These are phyloP conservation scores for Acronicta alni DNA, from an alignment of 2,888 invertebrate genomes.

Conservation along the genomic window DNA sequence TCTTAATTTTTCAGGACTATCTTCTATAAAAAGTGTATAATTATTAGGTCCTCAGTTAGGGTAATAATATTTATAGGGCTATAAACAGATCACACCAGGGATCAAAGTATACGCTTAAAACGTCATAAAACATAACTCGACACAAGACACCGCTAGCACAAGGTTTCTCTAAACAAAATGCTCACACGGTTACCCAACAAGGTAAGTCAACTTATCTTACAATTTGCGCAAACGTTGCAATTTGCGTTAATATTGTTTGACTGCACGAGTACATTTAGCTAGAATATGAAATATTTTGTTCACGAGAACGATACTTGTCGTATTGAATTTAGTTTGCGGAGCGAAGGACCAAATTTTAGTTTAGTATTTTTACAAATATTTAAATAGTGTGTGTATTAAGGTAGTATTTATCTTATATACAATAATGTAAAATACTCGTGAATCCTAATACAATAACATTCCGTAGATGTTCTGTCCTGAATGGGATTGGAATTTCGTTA, in stretches of 20 bases:
- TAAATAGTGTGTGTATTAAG: too few species aligned
- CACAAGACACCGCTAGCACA: neutral
- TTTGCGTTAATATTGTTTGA: slow-evolving; percentile 19
- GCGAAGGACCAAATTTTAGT: neutral
- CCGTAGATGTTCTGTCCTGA: neutral
- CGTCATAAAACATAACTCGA: neutral
- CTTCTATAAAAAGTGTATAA: too few species aligned
- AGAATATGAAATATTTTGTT: slow-evolving; percentile 9
- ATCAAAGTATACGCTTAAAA: too few species aligned
- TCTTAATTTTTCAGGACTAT: too few species aligned
- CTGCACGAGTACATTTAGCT: slow-evolving; percentile 13
- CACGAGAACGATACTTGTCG: neutral
- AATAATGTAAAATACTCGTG: too few species aligned
- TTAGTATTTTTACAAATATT: too few species aligned
- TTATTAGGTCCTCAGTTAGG: too few species aligned
- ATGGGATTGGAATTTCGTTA: neutral
- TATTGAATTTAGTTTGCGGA: neutral
- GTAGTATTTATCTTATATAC: too few species aligned
- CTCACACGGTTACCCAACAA: slow-evolving; percentile 9
- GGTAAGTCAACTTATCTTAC: slow-evolving; percentile 25
- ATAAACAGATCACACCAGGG: too few species aligned
- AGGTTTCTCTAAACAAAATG: slow-evolving; percentile 11
- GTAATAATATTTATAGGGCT: too few species aligned
- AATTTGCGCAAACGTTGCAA: slow-evolving; percentile 36
- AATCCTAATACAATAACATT: too few species aligned